Evolutionary conservation across 2,888 invertebrate species (phyloP).

Genomic region (Mesoligia furuncula): DNA sequence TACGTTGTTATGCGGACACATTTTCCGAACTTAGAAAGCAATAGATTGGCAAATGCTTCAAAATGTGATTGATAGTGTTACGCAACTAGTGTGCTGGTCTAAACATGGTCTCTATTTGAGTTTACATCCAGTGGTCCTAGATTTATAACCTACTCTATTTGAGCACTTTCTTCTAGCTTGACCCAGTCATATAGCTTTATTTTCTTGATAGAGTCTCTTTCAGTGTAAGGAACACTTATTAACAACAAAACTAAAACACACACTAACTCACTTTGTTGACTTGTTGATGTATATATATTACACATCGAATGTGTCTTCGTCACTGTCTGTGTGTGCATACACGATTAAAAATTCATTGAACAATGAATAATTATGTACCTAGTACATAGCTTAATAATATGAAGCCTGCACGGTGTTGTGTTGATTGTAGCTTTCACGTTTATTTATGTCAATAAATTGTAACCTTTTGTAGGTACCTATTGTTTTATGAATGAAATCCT

Average conservation of each 20-base stretch:
- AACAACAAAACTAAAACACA: not conserved
- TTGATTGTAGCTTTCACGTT: slow-evolving; percentile 4
- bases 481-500: not conserved
- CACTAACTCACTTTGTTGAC: slow-evolving; percentile 2
- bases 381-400: not conserved
- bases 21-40: too few relatives aligned
- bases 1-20: too few relatives aligned
- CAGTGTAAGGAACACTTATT: too few relatives aligned
- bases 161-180: not conserved
- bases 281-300: not conserved
- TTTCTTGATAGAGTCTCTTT: not conserved
- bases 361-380: slow-evolving; percentile 9
- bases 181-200: not conserved
- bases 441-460: not conserved
- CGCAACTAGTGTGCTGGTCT: too few relatives aligned
- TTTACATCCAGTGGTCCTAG: not conserved
- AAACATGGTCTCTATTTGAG: not conserved
- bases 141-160: not conserved
- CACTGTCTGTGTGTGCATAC: slow-evolving; percentile 9
- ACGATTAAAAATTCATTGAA: not conserved
- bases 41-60: too few relatives aligned
- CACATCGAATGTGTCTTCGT: not conserved
- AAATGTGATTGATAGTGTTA: too few relatives aligned
- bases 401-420: slow-evolving; percentile 21
- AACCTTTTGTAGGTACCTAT: not conserved